These are phyloP conservation scores for Lichenostomus cassidix DNA, from an alignment of 2,113 vertebrate genomes.

Conservation along the genomic window DNA sequence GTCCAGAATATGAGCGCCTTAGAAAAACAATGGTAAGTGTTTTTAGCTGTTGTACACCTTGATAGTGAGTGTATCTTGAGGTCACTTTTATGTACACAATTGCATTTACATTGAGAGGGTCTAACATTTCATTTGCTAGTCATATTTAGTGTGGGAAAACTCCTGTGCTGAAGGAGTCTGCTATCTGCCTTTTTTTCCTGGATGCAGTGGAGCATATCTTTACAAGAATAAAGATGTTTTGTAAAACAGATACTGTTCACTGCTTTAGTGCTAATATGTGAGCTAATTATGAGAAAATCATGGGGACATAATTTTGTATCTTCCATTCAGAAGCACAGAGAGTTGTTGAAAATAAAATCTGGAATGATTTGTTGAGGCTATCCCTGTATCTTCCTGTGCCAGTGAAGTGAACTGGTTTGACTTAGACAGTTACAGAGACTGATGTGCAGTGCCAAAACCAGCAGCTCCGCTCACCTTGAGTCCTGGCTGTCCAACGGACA, in stretches of 20 bases:
- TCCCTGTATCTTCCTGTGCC: not conserved
- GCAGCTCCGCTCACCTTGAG: not conserved
- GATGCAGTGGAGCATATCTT: not conserved
- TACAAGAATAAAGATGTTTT: not conserved
- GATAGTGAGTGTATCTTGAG: not conserved
- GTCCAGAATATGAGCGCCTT: constrained; percentile 91
- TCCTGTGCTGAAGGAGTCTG: not conserved
- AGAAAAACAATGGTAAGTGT: constrained; percentile 83
- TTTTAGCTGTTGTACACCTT: not conserved
- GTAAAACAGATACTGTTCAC: not conserved
- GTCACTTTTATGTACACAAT: not conserved
- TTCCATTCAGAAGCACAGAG: not conserved
- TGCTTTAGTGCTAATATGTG: not conserved
- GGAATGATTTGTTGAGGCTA: not conserved
- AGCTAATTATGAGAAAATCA: not conserved
- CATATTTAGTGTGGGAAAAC: not conserved
- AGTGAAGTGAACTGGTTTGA: not conserved
- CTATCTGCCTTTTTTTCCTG: not conserved
- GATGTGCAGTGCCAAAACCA: not conserved
- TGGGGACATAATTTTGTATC: not conserved
- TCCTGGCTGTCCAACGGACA: not conserved
- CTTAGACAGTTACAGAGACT: not conserved
- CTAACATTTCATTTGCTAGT: not conserved
- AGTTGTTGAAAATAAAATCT: not conserved
- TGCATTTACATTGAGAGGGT: not conserved